Percentiles rank a stretch among this genome's conserved stretches.
Evolutionary conservation across 1,140 invertebrate species (phyloP).

Genomic region (Ladona fulva): DNA sequence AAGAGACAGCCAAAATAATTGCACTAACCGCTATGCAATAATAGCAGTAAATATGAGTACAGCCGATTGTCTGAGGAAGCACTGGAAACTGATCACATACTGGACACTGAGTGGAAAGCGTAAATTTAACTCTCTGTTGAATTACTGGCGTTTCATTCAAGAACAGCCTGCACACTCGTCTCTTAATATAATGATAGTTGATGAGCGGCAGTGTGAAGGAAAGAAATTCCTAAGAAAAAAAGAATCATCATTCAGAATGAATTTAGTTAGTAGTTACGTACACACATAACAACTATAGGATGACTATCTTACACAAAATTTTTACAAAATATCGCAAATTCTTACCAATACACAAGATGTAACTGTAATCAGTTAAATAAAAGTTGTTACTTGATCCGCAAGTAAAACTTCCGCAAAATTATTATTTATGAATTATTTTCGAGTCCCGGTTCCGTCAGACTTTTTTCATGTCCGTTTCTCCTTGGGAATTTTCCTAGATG

Average conservation of each 20-base stretch:
- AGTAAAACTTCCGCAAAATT: too few species aligned
- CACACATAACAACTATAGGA: too few species aligned
- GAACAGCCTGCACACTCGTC: slow-evolving; percentile 34
- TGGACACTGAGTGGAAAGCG: slow-evolving; percentile 25
- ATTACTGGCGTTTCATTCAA: not conserved
- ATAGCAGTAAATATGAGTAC: slow-evolving; percentile 32
- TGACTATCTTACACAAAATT: too few species aligned
- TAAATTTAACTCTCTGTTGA: slow-evolving; percentile 15
- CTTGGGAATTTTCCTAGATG: too few species aligned
- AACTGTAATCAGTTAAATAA: too few species aligned
- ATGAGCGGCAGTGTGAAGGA: slow-evolving; percentile 47
- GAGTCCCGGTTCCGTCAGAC: too few species aligned
- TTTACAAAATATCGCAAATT: too few species aligned
- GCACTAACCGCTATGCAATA: slow-evolving; percentile 31
- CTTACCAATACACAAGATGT: too few species aligned
- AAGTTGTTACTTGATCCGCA: too few species aligned
- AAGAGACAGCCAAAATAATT: not conserved
- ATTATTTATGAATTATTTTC: too few species aligned
- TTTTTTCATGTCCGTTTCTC: too few species aligned
- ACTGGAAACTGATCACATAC: slow-evolving; percentile 31
- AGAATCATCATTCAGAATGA: not conserved
- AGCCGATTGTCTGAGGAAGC: slow-evolving; percentile 28
- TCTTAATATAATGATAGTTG: slow-evolving; percentile 43
- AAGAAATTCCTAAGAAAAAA: slow-evolving; percentile 44
- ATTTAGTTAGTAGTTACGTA: too few species aligned